Base-by-base conservation (phyloP, 2,888 invertebrate species). In the Brachyptera putata region DNA sequence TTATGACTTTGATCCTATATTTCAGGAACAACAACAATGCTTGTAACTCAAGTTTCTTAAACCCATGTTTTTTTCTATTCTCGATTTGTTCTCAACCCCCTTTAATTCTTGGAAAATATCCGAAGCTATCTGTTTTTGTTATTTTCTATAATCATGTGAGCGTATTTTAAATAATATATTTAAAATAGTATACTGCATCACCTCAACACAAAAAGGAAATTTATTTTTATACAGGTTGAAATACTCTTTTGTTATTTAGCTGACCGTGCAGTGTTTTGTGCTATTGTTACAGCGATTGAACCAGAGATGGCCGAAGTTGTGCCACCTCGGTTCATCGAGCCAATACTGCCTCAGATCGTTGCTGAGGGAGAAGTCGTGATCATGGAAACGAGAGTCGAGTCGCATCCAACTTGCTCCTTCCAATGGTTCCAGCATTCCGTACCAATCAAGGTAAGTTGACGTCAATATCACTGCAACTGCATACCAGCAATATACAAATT, bases 341-440 rank as follows among this genome's bases (percentile, higher is more conserved):
- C 87, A 16, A 77, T 91, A 55, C 75, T 81, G 68, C 89, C 91
- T 2, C 84, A 85, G 72, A 80, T 80, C 68, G 84, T 87, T 57
- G 79, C 80, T 25, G 78, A 84, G 70, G 89, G 89, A 61, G 89
- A 90, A 71, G 86, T 88, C 46, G 85, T 88, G 13, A 83, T 94
- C 61, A 76, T 93, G 68, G 91, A 93, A 76, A 84, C 86, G 2
- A 77, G 80, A 65, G 92, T 92, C 1, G 82, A 83, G 66, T 89
- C 92, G 11, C 81, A 79, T 70, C 93, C 93, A 3, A 79, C 80
- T 56, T 90, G 91, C 43, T 89, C 90, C 1, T 92, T 93, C 79
- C 88, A 88, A 72, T 94, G 94, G 94, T 92, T 86, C 74, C 81
- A 87, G 64, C 85, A 89, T 67, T 84, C 84, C 41, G 82, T 80